Conservation (phyloP, 2,113 vertebrate genomes). For the Amblyopsis rosae region DNA sequence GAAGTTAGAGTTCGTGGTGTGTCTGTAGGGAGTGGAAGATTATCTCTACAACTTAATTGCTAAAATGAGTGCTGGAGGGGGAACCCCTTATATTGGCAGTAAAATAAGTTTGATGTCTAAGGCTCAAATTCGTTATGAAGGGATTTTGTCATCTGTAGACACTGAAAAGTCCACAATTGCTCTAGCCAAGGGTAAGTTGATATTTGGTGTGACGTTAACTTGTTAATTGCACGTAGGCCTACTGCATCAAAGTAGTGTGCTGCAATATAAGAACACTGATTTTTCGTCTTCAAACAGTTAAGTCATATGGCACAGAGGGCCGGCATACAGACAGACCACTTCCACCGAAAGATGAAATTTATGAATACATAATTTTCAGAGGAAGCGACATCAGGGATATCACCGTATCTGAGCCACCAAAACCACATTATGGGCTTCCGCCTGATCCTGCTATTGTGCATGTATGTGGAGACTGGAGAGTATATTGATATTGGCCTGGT, state of each 20-base stretch:
- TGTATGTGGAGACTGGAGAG: constrained; percentile 65
- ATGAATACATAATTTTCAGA: constrained; percentile 96
- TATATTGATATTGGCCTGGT: not conserved
- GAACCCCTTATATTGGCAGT: constrained; percentile 90
- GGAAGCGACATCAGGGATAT: constrained; percentile 98
- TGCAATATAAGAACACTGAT: not conserved
- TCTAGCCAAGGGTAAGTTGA: constrained; percentile 83
- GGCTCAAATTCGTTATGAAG: constrained; percentile 92
- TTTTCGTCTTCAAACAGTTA: constrained; percentile 74
- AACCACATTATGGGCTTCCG: constrained; percentile 88
- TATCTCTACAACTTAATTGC: not conserved
- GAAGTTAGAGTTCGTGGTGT: not conserved
- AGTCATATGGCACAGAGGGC: constrained; percentile 94
- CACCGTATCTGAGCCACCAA: constrained; percentile 94
- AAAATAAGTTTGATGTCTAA: constrained; percentile 93
- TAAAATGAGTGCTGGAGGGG: constrained; percentile 83
- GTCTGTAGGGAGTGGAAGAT: accelerated
- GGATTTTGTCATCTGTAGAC: constrained; percentile 90
- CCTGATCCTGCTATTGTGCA: constrained; percentile 98
- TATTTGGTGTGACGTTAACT: too few species aligned
- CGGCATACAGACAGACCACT: constrained; percentile 90
- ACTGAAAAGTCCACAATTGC: constrained; percentile 95
- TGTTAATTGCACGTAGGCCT: not conserved
- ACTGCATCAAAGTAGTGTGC: not conserved
- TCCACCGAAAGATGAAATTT: constrained; percentile 91